phyloP scores from a whole-genome alignment of 2,797 vertebrate genomes.

The Triplophysa bombifrons region DNA sequence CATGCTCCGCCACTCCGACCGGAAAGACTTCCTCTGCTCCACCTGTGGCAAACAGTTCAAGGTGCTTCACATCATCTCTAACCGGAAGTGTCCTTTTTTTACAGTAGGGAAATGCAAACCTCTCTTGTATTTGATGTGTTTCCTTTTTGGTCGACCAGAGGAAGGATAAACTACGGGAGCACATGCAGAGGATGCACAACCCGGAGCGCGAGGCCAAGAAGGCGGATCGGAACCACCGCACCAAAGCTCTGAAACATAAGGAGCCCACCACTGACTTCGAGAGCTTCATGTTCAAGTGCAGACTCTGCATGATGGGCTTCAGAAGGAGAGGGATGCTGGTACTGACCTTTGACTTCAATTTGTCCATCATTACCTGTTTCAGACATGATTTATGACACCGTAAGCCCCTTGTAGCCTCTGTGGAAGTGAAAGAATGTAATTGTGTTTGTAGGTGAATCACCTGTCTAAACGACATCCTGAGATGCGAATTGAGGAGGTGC shows the following conservation, averaged over 20 bases:
- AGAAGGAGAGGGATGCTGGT: constrained; percentile 98
- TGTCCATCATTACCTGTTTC: not conserved
- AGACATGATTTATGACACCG: not conserved
- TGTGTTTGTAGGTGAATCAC: constrained; percentile 90
- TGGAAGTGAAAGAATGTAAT: not conserved
- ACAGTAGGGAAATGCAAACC: not conserved
- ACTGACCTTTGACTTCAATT: constrained; percentile 58
- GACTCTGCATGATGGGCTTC: constrained; percentile 99
- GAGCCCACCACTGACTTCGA: constrained; percentile 92
- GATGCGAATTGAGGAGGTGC: constrained; percentile 98
- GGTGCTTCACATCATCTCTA: constrained; percentile 67
- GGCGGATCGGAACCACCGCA: constrained; percentile 90
- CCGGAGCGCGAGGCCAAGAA: constrained; percentile 97
- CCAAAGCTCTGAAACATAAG: constrained; percentile 92
- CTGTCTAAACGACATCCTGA: constrained; percentile 98
- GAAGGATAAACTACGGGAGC: constrained; percentile 96
- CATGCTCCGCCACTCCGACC: constrained; percentile 96
- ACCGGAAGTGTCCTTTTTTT: not conserved
- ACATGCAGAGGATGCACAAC: constrained; percentile 99
- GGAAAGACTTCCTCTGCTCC: constrained; percentile 97
- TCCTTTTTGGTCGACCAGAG: constrained; percentile 74
- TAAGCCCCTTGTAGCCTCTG: not conserved
- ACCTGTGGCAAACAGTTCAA: constrained; percentile 99
- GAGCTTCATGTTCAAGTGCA: constrained; percentile 98
- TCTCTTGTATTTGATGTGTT: not conserved